phyloP scores from a whole-genome alignment of 2,113 vertebrate species.

The Vidua macroura region DNA sequence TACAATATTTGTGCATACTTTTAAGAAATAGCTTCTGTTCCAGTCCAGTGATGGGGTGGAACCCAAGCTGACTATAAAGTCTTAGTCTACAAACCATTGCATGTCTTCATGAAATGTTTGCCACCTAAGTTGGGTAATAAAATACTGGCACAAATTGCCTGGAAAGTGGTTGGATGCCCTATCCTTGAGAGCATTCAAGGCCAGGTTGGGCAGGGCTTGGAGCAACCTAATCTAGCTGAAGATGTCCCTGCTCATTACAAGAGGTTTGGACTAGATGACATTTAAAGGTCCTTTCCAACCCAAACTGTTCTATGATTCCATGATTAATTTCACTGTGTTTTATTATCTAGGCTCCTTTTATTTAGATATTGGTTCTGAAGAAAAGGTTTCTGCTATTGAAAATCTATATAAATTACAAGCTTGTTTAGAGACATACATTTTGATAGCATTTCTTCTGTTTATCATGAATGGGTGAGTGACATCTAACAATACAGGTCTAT shows the following conservation, averaged over 20 bases:
- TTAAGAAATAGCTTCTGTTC: neutral
- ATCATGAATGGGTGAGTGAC: neutral
- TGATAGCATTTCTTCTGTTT: neutral
- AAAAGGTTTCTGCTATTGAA: neutral
- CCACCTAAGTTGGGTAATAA: neutral
- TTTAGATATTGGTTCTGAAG: neutral
- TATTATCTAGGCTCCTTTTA: neutral
- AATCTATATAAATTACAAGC: neutral
- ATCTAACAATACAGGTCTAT: neutral
- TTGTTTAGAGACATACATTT: neutral
- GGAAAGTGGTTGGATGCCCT: neutral
- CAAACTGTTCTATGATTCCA: neutral
- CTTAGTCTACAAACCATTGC: neutral
- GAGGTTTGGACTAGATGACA: neutral
- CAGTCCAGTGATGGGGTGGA: neutral
- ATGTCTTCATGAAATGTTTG: neutral
- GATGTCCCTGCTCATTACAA: neutral
- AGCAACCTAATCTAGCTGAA: neutral
- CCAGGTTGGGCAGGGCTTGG: rapidly evolving
- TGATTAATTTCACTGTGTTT: neutral
- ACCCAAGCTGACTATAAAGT: neutral
- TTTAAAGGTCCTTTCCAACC: neutral
- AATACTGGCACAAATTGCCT: neutral
- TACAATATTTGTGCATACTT: neutral
- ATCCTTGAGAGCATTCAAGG: neutral